Evolutionary conservation across 2,113 vertebrate species (phyloP).

Genomic region (Neopipo cinnamomea): DNA sequence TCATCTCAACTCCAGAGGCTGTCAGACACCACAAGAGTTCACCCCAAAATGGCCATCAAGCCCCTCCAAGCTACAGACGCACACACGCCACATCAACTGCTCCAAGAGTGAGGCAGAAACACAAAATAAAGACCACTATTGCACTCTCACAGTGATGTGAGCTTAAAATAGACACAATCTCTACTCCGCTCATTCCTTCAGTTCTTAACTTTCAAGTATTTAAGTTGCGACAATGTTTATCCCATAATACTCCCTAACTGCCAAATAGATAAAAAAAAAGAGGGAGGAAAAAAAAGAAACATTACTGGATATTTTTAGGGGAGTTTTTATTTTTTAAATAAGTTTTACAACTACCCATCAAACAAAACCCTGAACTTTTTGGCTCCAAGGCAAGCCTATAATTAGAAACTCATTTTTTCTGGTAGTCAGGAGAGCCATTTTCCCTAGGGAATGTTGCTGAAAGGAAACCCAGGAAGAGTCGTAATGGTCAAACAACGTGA

Average conservation of each 20-base stretch:
- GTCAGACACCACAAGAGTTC: not conserved
- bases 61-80: not conserved
- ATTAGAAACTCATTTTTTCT: constrained; percentile 41
- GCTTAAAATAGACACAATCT: constrained; percentile 39
- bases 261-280: constrained; percentile 19
- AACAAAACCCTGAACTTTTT: constrained; percentile 59
- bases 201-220: constrained; percentile 23
- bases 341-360: constrained; percentile 56
- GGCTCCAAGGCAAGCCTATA: constrained; percentile 38
- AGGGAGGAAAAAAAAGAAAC: not conserved
- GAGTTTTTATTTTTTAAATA: not conserved
- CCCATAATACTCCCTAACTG: constrained; percentile 31
- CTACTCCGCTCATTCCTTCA: not conserved
- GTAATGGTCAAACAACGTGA: constrained; percentile 11
- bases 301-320: constrained; percentile 67
- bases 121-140: not conserved
- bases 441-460: constrained; percentile 44
- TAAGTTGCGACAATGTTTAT: constrained; percentile 34
- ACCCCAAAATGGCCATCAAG: not conserved
- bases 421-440: constrained; percentile 7
- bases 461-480: constrained; percentile 44
- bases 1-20: not conserved
- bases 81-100: fast-evolving
- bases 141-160: not conserved
- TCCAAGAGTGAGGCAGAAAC: not conserved